Base-by-base conservation (phyloP, 1,140 invertebrate genomes). In the Ladona fulva region DNA sequence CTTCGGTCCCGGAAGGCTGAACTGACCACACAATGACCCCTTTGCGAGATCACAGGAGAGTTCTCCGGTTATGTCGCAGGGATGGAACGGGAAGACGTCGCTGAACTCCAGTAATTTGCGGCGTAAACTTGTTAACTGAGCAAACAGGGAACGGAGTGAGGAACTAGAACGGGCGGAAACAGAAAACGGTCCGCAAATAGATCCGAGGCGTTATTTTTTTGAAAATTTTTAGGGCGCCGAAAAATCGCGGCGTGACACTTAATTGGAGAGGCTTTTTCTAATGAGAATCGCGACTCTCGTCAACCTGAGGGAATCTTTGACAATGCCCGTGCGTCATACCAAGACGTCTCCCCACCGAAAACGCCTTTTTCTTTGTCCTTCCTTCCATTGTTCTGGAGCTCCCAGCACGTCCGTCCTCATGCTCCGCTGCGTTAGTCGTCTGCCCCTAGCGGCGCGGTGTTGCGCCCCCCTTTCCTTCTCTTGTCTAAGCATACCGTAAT, bases 351-450 rank as follows among this genome's bases (percentile, higher is more conserved):
- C 52, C 52, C 52, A 6, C n/a, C n/a, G n/a, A n/a, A n/a, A n/a
- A n/a, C 52, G n/a, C 1, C 52, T 22, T 12, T 66, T 66, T 66
- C 52, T 66, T 66, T 66, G 52, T 66, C 52, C n/a, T 66, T 16
- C 52, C 52, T 22, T 12, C 52, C 52, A 66, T 66, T 66, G 52
- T 66, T 66, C 52, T 66, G 14, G 52, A 12, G 52, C 52, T 22
- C 12, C n/a, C 52, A 22, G 16, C 52, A 22, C 52, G 52, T 66
- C 52, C 52, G 52, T 66, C 52, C 52, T 66, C n/a, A 66, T 66
- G 52, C 52, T 66, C 52, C 52, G 52, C 52, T 66, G 52, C 52
- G 52, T 66, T 66, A 19, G 52, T 66, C 52, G n/a, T 66, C 52
- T 66, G 52, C 52, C 52, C 52, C 52, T 19, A 16, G 52, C 14